A percentile compares a stretch with the other conserved stretches of the same genome.
phyloP scores from a whole-genome alignment of 2,113 vertebrate genomes.

The Equus przewalskii region DNA sequence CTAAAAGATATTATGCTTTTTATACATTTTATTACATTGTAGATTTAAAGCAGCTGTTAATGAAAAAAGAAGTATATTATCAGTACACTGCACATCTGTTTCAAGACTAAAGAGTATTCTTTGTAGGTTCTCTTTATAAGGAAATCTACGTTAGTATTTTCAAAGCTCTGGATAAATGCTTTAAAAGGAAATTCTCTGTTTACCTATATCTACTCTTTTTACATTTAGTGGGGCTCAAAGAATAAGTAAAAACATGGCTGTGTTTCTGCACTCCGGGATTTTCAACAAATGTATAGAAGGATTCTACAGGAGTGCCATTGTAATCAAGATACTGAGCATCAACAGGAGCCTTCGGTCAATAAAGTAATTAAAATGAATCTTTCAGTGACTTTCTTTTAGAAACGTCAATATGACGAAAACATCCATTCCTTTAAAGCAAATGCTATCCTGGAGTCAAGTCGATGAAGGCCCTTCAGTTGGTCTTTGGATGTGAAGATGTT shows the following conservation, averaged over 20 bases:
- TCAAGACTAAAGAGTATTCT: conserved; percentile 14
- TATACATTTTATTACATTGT: neutral
- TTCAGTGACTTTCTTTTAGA: conserved; percentile 24
- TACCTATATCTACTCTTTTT: neutral
- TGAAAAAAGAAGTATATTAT: conserved; percentile 30
- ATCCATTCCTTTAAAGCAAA: conserved; percentile 22
- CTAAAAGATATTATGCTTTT: neutral
- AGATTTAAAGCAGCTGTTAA: conserved; percentile 4
- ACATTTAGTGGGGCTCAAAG: neutral
- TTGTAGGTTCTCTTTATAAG: neutral
- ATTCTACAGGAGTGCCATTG: neutral
- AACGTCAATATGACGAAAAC: neutral
- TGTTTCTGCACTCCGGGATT: neutral
- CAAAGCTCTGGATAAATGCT: neutral
- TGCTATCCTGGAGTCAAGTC: neutral
- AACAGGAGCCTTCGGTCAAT: neutral
- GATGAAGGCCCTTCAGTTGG: neutral
- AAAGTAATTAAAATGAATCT: neutral
- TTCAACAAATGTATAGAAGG: neutral
- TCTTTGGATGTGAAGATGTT: neutral
- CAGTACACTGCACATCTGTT: neutral
- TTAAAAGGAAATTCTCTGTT: conserved; percentile 59
- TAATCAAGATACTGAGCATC: neutral
- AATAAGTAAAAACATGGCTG: neutral
- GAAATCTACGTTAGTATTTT: conserved; percentile 22